Base-by-base conservation (phyloP, 2,797 vertebrate genomes). In the Ataeniobius toweri region DNA sequence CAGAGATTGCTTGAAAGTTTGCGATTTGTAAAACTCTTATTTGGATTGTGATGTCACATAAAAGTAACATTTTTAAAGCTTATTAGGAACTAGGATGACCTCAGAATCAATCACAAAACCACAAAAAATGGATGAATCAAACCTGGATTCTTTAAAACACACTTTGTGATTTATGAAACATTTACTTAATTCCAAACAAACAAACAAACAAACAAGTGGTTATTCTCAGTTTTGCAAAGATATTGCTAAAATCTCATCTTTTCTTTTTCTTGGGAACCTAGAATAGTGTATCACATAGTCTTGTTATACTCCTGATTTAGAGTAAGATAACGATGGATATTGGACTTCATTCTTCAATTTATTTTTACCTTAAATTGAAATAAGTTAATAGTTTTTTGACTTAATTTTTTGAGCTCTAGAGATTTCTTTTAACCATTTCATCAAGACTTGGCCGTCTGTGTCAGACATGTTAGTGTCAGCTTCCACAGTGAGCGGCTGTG, bases 401-500 rank as follows among this genome's bases (percentile, higher is more conserved):
- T 5, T 41, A 67, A 72, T 77, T 80, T 78, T 53, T 80, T 18
- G 78, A 56, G 63, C 82, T 70, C 58, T 71, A 76, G 14, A 46
- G 5, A 95, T 67, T 75, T 56, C 59, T 71, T 79, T 70, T 63
- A 82, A 86, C 81, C 92, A 95, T 94, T 93, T 63, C 94, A 89
- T 94, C 94, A 94, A 94, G 61, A 48, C 56, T 4, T 41, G 41
- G 63, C 91, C 94, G 91, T 94, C 95, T 93, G 95, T 90, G 95
- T 95, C 89, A 94, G 96, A 95, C 95, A 95, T 59, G 92, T 92
- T 92, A 94, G 93, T 95, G 94, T 90, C 94, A 85, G 89, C 94
- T 95, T 95, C 95, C 89, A 95, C 96, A 93, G 95, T 93, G 94
- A 94, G 93, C 96, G 95, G 86, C 94, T 94, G 94, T 96, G 97